Evolutionary conservation across 1,140 invertebrate genomes (phyloP).

Genomic region (Babylonia areolata): DNA sequence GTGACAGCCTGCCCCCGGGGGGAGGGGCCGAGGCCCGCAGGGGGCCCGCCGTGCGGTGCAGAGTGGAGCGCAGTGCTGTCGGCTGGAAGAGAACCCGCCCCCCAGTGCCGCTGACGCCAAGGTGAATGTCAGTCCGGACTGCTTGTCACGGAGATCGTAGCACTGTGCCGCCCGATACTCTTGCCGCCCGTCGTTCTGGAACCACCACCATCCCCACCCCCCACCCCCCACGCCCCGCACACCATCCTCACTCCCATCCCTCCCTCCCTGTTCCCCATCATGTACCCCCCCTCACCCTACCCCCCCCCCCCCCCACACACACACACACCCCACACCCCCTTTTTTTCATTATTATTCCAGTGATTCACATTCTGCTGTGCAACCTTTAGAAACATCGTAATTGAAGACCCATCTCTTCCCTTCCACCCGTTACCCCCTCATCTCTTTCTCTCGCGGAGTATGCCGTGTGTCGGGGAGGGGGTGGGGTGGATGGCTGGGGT

Average conservation of each 20-base stretch:
- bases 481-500: no score
- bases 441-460: no score
- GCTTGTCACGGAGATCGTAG: not conserved
- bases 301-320: not conserved
- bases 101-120: not conserved
- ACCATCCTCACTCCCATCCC: no score
- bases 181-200: not conserved
- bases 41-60: not conserved
- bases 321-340: not conserved
- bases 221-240: not conserved
- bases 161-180: not conserved
- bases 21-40: not conserved
- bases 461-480: no score
- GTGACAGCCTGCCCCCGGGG: slow-evolving; percentile 27
- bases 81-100: not conserved
- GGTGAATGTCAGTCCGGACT: not conserved
- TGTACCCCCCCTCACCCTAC: not conserved
- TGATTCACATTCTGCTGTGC: no score
- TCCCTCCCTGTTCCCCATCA: not conserved
- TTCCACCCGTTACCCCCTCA: no score
- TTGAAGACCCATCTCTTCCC: no score
- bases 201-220: not conserved
- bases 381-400: no score
- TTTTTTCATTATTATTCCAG: no score
- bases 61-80: not conserved